Evolutionary conservation across 2,888 invertebrate species (phyloP), one percentile per base, ranked within the genome.

Genomic region (Anorthoa munda): DNA sequence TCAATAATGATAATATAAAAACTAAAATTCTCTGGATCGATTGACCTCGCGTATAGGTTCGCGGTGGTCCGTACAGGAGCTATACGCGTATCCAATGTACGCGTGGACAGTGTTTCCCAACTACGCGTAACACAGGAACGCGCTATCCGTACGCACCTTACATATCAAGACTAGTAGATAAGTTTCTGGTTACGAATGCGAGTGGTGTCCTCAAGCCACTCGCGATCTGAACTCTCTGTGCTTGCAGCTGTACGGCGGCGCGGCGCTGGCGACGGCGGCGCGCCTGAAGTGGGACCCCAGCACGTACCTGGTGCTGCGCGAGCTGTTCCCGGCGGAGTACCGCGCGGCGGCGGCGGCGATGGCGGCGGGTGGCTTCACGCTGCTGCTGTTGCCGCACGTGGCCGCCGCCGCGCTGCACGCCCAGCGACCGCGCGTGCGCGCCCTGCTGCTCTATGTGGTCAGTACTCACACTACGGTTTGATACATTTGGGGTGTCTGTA

Each of bases 241-340:
- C 15, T 17, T 12, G 63, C 84, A 93, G 93, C 18, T 91, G 86
- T 84, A 84, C 87, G 92, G 89, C 58, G 95, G 96, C 70, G 95
- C 92, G 58, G 89, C 87, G 55, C 88, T 95, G 85, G 90, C 89
- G 82, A 89, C 92, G 81, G 92, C 92, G 81, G 95, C 94, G 88
- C 94, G 95, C 18, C 91, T 95, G 58, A 91, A 90, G 89, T 95
- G 95, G 95, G 95, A 95, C 90, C 95, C 95, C 56, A 91, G 88
- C 86, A 89, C 92, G 86, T 95, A 95, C 90, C 78, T 92, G 77
- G 84, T 81, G 85, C 60, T 91, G 86, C 91, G 93, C 80, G 90
- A 88, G 88, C 77, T 91, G 87, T 79, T 92, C 82, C 93, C 93
- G 70, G 61, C 66, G 61, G 91, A 92, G 91, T 89, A 92, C 91